Evolutionary conservation across 2,888 invertebrate species (phyloP).

Genomic region (Eretmocerus hayati): DNA sequence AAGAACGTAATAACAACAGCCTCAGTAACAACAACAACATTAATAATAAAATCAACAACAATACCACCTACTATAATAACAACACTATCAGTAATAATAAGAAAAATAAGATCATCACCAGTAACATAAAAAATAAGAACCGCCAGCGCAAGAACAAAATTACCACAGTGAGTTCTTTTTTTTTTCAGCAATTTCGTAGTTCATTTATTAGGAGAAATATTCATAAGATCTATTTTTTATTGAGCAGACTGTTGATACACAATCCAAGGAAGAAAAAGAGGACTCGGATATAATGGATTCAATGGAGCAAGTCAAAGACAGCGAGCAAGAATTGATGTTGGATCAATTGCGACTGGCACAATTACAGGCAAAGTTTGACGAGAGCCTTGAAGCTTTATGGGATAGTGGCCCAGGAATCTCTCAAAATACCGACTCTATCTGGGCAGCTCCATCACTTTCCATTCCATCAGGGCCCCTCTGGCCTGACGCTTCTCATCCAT

Average conservation of each 20-base stretch:
- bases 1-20: constrained; percentile 34
- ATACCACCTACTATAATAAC: constrained; percentile 34
- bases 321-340: constrained; percentile 37
- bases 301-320: constrained; percentile 40
- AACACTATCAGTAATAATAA: constrained; percentile 34
- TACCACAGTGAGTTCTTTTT: constrained; percentile 38
- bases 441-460: constrained; percentile 44
- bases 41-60: constrained; percentile 33
- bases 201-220: too few species aligned
- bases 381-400: constrained; percentile 64
- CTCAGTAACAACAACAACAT: constrained; percentile 28
- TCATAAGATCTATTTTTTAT: neutral
- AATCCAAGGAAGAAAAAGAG: constrained; percentile 33
- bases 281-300: constrained; percentile 38
- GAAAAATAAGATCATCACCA: constrained; percentile 32
- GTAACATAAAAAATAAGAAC: constrained; percentile 34
- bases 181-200: too few species aligned
- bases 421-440: constrained; percentile 42
- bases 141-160: constrained; percentile 40
- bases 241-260: constrained; percentile 33
- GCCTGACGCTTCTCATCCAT: constrained; percentile 38
- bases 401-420: constrained; percentile 47
- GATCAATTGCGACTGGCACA: constrained; percentile 53
- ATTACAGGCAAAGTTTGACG: constrained; percentile 62
- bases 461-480: constrained; percentile 42